A percentile compares a stretch with the other conserved stretches of the same genome.
These are phyloP conservation scores for Hofmannophila pseudospretella DNA, from an alignment of 2,888 invertebrate species.

Conservation along the genomic window DNA sequence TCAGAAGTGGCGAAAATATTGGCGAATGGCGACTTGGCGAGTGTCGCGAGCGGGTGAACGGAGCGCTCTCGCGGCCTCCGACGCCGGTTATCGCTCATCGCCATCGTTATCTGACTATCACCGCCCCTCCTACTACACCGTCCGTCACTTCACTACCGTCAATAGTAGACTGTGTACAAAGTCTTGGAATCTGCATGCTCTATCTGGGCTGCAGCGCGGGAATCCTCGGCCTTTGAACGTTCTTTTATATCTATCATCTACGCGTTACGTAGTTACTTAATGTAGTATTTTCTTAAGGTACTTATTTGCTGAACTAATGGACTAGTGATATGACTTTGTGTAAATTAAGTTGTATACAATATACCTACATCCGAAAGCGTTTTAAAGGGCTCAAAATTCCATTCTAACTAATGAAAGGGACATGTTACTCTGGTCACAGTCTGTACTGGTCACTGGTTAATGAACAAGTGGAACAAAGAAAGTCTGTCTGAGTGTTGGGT, in stretches of 20 bases:
- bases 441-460: slow-evolving; percentile 30
- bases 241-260: slow-evolving; percentile 7
- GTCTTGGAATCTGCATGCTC: slow-evolving; percentile 13
- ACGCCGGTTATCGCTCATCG: slow-evolving; percentile 54
- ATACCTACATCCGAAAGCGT: too few relatives aligned
- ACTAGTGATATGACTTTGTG: too few relatives aligned
- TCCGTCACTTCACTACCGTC: slow-evolving; percentile 34
- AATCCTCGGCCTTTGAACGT: slow-evolving; percentile 6
- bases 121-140: slow-evolving; percentile 45
- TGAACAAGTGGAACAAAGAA: slow-evolving; percentile 41
- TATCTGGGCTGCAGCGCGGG: slow-evolving; percentile 3
- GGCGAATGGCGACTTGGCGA: slow-evolving; percentile 24
- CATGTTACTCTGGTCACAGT: slow-evolving; percentile 19
- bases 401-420: slow-evolving; percentile 27
- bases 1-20: slow-evolving; percentile 35
- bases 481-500: slow-evolving; percentile 25
- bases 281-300: too few relatives aligned
- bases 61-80: slow-evolving; percentile 37
- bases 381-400: too few relatives aligned
- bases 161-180: slow-evolving; percentile 9
- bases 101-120: slow-evolving; percentile 61
- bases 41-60: slow-evolving; percentile 20
- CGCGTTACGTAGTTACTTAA: not conserved
- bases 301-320: too few relatives aligned
- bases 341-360: too few relatives aligned